Base-by-base conservation (phyloP, 1,140 invertebrate species). In the Venustaconcha ellipsiformis region DNA sequence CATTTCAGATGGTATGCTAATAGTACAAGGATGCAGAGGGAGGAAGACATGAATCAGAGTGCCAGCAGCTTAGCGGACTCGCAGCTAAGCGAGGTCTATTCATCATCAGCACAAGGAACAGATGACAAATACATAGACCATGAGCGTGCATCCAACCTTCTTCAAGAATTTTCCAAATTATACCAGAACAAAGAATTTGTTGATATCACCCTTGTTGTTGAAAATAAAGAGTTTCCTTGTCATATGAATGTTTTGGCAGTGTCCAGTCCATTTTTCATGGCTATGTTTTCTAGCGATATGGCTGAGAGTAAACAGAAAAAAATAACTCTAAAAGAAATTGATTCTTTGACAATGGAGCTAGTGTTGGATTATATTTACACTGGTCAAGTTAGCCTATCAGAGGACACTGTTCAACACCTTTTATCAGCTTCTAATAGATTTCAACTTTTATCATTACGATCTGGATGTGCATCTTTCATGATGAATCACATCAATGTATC, bases 321-420 rank as follows among this genome's bases (percentile, higher is more conserved):
- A 74, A 90, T 93, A 48, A 87, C 87, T 57, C 80, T 93, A 11
- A 91, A 91, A 79, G 92, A 91, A 63, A 89, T 93, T n/a, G 92
- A 92, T 67, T 84, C 89, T 13, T 79, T 87, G 1, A 92, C 91
- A 14, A 78, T 92, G 66, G 82, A 86, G 55, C 82, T 92, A 8
- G 88, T 93, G 1, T 78, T 93, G 14, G 91, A 92, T 73, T 93
- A 92, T 84, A 92, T 92, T 12, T 93, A 93, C 81, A 92, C 92
- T 12, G 90, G 92, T 63, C 83, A 90, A 63, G 88, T 93, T 20
- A 86, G 80, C 23, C 91, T 93, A 48, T 92, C 90, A 55, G 89
- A 92, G 73, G 87, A 84, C 48, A 92, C 92, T 84, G 92, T 93
- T 8, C 92, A 92, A 80, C 84, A 88, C 81, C 85, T 93, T 11